A percentile compares a stretch with the other conserved stretches of the same genome.
These are phyloP conservation scores for Ooceraea biroi DNA, from an alignment of 1,140 invertebrate genomes.

Conservation along the genomic window DNA sequence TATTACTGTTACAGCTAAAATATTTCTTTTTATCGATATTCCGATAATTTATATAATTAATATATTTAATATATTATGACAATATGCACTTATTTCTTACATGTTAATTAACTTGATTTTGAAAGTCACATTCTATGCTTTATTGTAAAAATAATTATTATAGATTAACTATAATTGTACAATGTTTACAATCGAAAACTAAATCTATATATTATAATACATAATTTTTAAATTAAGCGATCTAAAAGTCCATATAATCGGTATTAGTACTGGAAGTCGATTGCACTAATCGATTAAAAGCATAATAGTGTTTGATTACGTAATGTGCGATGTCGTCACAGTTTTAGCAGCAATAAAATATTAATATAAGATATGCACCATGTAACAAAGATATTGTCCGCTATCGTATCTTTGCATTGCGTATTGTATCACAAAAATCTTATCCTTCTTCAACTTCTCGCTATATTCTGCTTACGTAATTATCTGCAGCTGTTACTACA, in stretches of 20 bases:
- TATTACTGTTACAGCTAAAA: constrained; percentile 56
- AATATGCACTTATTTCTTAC: constrained; percentile 5
- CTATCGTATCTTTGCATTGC: constrained; percentile 7
- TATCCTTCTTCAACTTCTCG: background rate
- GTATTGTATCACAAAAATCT: background rate
- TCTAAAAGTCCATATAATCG: background rate
- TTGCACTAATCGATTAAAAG: constrained; percentile 19
- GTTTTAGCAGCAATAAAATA: constrained; percentile 2
- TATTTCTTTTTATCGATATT: constrained; percentile 55
- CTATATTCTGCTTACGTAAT: background rate
- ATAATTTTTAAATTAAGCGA: constrained; percentile 10
- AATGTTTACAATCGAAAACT: constrained; percentile 19
- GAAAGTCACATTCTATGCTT: constrained; percentile 1
- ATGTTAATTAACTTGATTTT: background rate
- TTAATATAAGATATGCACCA: constrained; percentile 11
- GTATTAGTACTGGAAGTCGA: constrained; percentile 20
- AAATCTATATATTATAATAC: background rate
- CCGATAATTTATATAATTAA: constrained; percentile 25
- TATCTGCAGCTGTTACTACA: constrained; percentile 31
- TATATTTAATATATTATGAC: background rate
- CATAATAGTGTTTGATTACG: constrained; percentile 19
- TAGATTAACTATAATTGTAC: constrained; percentile 2
- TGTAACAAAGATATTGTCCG: background rate
- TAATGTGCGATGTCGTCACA: constrained; percentile 10
- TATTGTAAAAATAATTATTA: constrained; percentile 65